Conservation (phyloP, 2,113 vertebrate genomes). For the Limanda limanda region DNA sequence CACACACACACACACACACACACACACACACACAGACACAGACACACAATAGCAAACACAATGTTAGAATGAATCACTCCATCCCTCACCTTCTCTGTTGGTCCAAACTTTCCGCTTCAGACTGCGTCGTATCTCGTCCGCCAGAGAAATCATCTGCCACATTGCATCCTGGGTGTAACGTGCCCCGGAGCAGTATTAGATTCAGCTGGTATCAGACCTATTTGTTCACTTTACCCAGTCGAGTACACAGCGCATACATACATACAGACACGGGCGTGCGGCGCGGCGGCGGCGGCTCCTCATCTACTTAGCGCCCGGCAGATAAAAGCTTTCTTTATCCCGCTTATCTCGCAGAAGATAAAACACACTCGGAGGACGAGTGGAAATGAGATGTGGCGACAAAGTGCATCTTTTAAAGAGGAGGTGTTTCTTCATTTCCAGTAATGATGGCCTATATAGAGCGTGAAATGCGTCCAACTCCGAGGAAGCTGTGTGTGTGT, state of each 20-base stretch:
- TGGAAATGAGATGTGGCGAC: conserved; percentile 65
- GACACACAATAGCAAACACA: conserved; percentile 1
- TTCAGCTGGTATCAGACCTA: conserved; percentile 63
- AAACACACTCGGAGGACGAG: conserved; percentile 54
- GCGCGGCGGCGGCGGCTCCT: conserved; percentile 54
- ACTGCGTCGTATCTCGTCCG: conserved; percentile 32
- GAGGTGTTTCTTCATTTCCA: conserved; percentile 65
- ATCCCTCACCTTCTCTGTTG: conserved; percentile 5
- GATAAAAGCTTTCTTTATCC: conserved; percentile 68
- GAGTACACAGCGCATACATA: conserved; percentile 39
- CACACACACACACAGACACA: background rate
- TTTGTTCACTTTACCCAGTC: conserved; percentile 63
- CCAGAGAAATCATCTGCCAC: conserved; percentile 49
- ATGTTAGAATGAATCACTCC: background rate
- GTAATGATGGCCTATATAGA: conserved; percentile 54
- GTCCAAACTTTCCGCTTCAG: conserved; percentile 54
- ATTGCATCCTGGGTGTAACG: conserved; percentile 59
- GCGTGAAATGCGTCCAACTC: conserved; percentile 57
- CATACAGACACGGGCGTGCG: conserved; percentile 11
- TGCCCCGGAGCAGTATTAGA: conserved; percentile 59
- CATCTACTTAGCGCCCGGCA: conserved; percentile 59
- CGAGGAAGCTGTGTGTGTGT: conserved; percentile 17
- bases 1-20: background rate
- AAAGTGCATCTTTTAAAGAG: conserved; percentile 60
- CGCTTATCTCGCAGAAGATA: conserved; percentile 66